phyloP scores from a whole-genome alignment of 2,888 invertebrate genomes.

The Polyommatus icarus region DNA sequence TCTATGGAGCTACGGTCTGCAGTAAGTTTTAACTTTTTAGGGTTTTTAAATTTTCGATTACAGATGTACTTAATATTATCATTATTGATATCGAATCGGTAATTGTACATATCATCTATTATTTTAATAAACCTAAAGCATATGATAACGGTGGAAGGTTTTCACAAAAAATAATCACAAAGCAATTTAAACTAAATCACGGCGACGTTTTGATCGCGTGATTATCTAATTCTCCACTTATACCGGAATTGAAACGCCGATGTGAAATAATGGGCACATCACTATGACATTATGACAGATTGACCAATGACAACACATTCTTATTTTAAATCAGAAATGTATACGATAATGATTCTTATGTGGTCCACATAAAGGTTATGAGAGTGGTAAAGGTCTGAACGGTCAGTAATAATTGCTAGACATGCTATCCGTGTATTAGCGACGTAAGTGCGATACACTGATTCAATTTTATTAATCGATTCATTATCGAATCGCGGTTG shows the following conservation, averaged over 20 bases:
- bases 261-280: constrained; percentile 63
- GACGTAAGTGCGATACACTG: constrained; percentile 61
- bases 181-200: constrained; percentile 22
- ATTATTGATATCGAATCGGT: not conserved
- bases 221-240: constrained; percentile 64
- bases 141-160: not conserved
- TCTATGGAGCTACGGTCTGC: not conserved
- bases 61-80: not conserved
- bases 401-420: constrained; percentile 61
- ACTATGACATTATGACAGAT: constrained; percentile 76
- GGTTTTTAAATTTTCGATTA: no score
- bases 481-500: constrained; percentile 60
- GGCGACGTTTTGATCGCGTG: constrained; percentile 61
- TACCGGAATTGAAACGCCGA: constrained; percentile 63
- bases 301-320: constrained; percentile 53
- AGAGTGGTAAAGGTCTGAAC: not conserved
- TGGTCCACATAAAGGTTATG: not conserved
- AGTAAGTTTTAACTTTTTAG: no score
- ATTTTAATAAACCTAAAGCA: not conserved
- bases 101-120: not conserved
- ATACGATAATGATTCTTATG: not conserved
- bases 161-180: constrained; percentile 9
- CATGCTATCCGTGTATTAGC: constrained; percentile 77
- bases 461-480: constrained; percentile 67
- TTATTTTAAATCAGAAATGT: not conserved